These are phyloP conservation scores for Drosophila nebulosa DNA, from an alignment of 1,140 invertebrate species.

Conservation along the genomic window DNA sequence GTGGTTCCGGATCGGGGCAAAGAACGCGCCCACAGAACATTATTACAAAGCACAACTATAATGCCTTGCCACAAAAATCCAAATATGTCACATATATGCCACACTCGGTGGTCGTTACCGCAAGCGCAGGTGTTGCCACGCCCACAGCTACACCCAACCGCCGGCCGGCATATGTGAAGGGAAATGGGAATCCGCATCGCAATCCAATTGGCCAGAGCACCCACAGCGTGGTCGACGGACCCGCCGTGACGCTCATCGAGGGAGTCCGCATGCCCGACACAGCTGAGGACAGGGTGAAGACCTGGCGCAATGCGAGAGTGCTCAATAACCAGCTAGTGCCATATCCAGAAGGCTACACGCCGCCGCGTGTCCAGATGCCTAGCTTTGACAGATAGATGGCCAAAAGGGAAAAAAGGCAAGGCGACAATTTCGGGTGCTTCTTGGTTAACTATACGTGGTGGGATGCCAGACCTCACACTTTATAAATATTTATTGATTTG, in stretches of 20 bases:
- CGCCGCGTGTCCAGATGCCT: slow-evolving; percentile 82
- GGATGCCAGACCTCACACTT: background rate
- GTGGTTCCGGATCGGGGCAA: background rate
- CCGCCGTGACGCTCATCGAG: slow-evolving; percentile 85
- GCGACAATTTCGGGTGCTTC: slow-evolving; percentile 20
- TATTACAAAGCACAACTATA: slow-evolving; percentile 69
- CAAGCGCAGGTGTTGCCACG: slow-evolving; percentile 51
- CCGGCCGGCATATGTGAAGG: slow-evolving; percentile 1
- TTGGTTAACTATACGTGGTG: slow-evolving; percentile 5
- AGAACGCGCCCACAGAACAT: slow-evolving; percentile 49
- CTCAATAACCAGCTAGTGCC: slow-evolving; percentile 90
- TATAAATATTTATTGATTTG: slow-evolving; percentile 66
- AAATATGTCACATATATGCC: slow-evolving; percentile 64
- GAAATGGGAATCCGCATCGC: slow-evolving; percentile 36
- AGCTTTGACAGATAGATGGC: slow-evolving; percentile 75
- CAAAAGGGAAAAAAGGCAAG: background rate
- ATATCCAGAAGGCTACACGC: slow-evolving; percentile 86
- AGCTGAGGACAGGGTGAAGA: slow-evolving; percentile 88
- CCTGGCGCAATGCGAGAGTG: slow-evolving; percentile 92
- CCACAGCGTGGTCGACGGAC: slow-evolving; percentile 67
- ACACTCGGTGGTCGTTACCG: slow-evolving; percentile 61
- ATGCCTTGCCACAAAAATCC: slow-evolving; percentile 46
- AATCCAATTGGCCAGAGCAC: slow-evolving; percentile 68
- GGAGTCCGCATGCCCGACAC: slow-evolving; percentile 91
- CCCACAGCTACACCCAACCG: slow-evolving; percentile 32